Evolutionary conservation across 37 sponge, comb jelly and placozoan species (phyloP).

Genomic region (Petrosia ficiformis): DNA sequence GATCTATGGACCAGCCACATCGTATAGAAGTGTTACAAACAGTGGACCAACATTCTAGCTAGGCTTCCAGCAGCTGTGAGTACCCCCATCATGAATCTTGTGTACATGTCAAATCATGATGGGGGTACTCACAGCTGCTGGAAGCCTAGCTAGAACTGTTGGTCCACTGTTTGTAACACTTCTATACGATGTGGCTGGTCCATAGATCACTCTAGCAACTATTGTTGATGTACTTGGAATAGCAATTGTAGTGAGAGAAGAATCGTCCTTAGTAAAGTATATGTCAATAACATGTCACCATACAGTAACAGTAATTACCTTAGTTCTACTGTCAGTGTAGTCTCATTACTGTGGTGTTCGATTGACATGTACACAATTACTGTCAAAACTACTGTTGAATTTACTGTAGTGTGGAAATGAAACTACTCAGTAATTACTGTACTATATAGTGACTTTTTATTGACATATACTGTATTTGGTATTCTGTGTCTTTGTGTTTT

Average conservation of each 20-base stretch:
- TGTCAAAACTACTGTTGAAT: background rate
- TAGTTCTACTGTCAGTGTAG: no score
- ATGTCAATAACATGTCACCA: constrained; percentile 15
- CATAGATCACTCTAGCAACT: constrained; percentile 57
- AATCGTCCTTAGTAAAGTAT: constrained; percentile 44
- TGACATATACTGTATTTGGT: no score
- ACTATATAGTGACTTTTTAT: no score
- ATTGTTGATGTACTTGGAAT: constrained; percentile 40
- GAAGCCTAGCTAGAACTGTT: constrained; percentile 58
- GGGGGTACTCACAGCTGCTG: constrained; percentile 66
- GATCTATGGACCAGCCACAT: constrained; percentile 50
- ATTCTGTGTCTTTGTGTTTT: no score
- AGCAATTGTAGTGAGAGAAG: constrained; percentile 42
- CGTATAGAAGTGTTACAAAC: constrained; percentile 65
- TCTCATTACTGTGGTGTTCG: no score
- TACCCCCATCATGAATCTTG: constrained; percentile 87
- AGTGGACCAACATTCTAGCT: constrained; percentile 75
- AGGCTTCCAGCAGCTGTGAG: constrained; percentile 61
- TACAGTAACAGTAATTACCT: no score
- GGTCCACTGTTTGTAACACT: constrained; percentile 75
- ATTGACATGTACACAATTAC: background rate
- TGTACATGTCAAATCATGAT: no score
- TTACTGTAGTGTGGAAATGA: no score
- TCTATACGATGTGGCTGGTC: constrained; percentile 62
- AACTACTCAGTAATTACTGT: no score